Conservation (phyloP, 2,888 invertebrate species). For the Macroteleia sp. region DNA sequence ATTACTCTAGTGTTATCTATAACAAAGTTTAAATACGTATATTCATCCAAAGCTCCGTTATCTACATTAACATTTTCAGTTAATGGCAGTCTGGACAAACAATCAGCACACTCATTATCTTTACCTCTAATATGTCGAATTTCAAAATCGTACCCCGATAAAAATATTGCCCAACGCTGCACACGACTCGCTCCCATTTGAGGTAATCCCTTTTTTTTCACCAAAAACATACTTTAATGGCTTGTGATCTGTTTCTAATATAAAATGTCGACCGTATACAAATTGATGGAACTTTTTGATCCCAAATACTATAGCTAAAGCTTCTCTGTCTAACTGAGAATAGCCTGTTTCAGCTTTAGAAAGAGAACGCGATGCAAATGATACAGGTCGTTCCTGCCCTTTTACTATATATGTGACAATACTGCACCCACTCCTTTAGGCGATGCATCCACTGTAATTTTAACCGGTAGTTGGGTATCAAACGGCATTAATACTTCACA, state of each 20-base stretch:
- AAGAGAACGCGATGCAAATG: background rate
- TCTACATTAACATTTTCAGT: background rate
- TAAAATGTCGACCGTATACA: slow-evolving; percentile 56
- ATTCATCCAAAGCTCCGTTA: background rate
- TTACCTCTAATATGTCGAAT: background rate
- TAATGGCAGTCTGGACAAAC: background rate
- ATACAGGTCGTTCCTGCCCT: no score
- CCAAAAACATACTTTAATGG: slow-evolving; percentile 72
- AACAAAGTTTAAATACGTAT: background rate
- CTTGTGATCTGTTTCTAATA: slow-evolving; percentile 5
- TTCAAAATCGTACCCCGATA: background rate
- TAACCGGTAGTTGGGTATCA: slow-evolving; percentile 42
- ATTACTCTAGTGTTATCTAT: background rate
- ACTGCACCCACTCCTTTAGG: slow-evolving; percentile 72
- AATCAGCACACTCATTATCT: background rate
- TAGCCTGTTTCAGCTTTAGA: background rate
- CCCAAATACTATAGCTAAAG: no score
- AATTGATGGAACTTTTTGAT: no score
- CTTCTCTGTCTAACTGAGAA: no score
- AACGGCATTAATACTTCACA: slow-evolving; percentile 51
- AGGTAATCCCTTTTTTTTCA: slow-evolving; percentile 64
- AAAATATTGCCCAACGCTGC: background rate
- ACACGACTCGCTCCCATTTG: slow-evolving; percentile 32
- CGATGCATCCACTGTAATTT: slow-evolving; percentile 55
- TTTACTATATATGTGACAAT: slow-evolving; percentile 21